Base-by-base conservation (phyloP, 2,888 invertebrate genomes). In the Himalopsyche kuldschensis region DNA sequence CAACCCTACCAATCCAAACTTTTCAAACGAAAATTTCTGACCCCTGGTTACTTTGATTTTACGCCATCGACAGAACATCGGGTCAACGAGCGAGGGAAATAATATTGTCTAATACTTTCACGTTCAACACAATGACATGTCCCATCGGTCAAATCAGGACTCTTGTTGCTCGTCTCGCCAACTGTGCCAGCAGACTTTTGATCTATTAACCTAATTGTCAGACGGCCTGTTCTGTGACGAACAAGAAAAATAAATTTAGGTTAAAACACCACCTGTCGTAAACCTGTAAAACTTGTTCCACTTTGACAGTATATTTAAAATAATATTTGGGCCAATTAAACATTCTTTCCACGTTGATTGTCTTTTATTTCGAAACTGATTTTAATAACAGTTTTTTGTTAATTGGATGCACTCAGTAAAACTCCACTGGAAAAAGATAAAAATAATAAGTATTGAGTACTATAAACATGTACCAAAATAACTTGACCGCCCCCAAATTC, bases 181-280 rank as follows among this genome's bases (percentile, higher is more conserved):
- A 79, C 63, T 79, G 79, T 55, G 32, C 79, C 79, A 35, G n/a
- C 24, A 31, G 79, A 80, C 35, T 75, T 75, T 41, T 76, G 80
- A 30, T 48, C 76, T 76, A 75, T 76, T 81, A 76, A 81, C 81
- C 81, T 48, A 81, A 81, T 81, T 81, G 20, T 27, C 17, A 75
- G 1, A 27, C 75, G 76, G 32, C 75, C 81, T 27, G 8, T 20
- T 10, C 24, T 47, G 75, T 81, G 76, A 75, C 32, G 47, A 31
- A 41, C 80, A 75, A 75, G 75, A 69, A 24, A 35, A 69, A 24
- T 27, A 20, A 69, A 69, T 69, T 69, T 20, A 69, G 69, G 69
- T 69, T 69, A 69, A 69, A 69, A 69, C 69, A 69, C 30, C 69
- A 69, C 69, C 69, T 69, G 69, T 69, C 69, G 30, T 30, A 24